Base-by-base conservation (phyloP, 1,140 invertebrate species). In the Zophobas morio region DNA sequence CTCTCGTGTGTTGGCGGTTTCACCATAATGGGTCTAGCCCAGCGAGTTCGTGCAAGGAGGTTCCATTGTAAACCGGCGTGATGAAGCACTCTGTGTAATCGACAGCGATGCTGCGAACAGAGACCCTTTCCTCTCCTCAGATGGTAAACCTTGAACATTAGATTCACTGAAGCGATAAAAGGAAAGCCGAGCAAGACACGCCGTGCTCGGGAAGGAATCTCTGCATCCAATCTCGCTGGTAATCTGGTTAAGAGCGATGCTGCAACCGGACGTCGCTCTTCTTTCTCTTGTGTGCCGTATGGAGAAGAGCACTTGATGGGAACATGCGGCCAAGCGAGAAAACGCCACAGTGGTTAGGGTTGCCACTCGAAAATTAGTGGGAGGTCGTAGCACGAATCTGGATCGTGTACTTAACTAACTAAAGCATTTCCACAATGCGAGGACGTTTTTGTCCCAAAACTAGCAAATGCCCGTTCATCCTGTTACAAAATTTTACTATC, bases 131-230 rank as follows among this genome's bases (percentile, higher is more conserved):
- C 60, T 60, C 60, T 66, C 60, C 60, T 66, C 60, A 66, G 60
- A 66, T 66, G 56, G 60, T 66, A 39, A 66, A 66, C 60, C 60
- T 66, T 66, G 60, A 66, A 66, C 60, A 66, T 66, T 66, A 66
- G 60, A 66, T 66, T 42, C 60, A 66, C 60, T 42, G 60, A 66
- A 66, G 60, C 60, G 60, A 66, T 66, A 66, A 66, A 66, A 66
- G 60, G 60, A 66, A 66, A 66, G 39, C 60, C 60, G 39, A 66
- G 56, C 56, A 60, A 60, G 60, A 66, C 60, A 42, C 60, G 60
- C 60, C 57, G 57, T 63, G 57, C 35, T 36, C 20, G 60, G 39
- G 60, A 66, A 66, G 60, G 60, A 66, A 66, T 66, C 60, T 66
- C 60, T 66, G 42, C 60, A 42, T 66, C 60, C 60, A 66, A 66